Percentiles rank a stretch among this genome's conserved stretches.
These are phyloP conservation scores for Cyprinodon tularosa DNA, from an alignment of 2,113 vertebrate species.

Conservation along the genomic window DNA sequence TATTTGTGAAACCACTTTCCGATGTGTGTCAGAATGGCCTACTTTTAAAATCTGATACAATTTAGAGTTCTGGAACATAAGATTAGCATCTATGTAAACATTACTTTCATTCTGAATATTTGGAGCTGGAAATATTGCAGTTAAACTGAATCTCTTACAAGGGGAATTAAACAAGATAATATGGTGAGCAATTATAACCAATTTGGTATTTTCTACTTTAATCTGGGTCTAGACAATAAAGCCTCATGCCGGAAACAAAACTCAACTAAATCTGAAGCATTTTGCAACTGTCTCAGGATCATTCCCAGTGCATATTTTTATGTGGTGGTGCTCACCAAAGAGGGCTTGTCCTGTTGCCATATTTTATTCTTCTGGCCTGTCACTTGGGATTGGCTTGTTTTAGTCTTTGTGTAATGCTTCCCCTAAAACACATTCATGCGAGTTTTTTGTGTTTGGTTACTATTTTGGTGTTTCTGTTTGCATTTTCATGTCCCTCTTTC, in stretches of 20 bases:
- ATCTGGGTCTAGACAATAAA: conserved; percentile 19
- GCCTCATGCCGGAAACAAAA: conserved; percentile 42
- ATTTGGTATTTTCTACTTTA: conserved; percentile 13
- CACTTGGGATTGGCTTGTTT: conserved; percentile 56
- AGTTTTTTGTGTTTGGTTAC: conserved; percentile 47
- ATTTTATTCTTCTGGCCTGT: conserved; percentile 68
- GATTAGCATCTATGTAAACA: conserved; percentile 1
- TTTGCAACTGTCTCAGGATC: conserved; percentile 51
- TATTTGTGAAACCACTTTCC: neutral
- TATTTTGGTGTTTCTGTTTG: conserved; percentile 49
- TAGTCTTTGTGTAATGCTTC: conserved; percentile 67
- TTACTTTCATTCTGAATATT: neutral
- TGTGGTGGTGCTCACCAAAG: conserved; percentile 40
- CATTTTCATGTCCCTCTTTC: conserved; percentile 28
- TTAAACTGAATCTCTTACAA: neutral
- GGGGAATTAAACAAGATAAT: neutral
- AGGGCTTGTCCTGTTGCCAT: conserved; percentile 48
- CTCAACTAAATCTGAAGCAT: conserved; percentile 23
- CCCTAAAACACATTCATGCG: conserved; percentile 43
- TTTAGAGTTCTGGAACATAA: conserved; percentile 3
- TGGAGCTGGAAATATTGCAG: neutral
- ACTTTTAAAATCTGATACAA: neutral
- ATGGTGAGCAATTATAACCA: conserved; percentile 6
- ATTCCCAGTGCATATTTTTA: conserved; percentile 53
- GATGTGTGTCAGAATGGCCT: neutral